These are phyloP conservation scores for Mimumesa dahlbomi DNA, from an alignment of 2,888 invertebrate genomes.

Conservation along the genomic window DNA sequence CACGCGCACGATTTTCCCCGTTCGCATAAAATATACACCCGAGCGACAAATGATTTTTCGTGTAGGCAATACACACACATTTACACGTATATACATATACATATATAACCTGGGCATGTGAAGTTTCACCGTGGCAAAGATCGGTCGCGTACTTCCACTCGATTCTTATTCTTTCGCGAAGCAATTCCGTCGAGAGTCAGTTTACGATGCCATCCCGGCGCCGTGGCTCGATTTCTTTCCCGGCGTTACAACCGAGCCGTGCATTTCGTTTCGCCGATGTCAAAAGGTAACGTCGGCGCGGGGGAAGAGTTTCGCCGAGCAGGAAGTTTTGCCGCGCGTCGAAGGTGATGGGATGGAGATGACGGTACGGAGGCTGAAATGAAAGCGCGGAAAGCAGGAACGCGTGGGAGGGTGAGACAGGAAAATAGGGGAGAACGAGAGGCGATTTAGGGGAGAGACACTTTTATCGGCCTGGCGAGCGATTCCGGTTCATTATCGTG, in stretches of 20 bases:
- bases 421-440: not conserved
- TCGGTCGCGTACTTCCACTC: not conserved
- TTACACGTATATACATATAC: too few relatives aligned
- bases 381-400: slow-evolving; percentile 25
- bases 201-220: slow-evolving; percentile 36
- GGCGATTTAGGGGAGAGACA: not conserved
- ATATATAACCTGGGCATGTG: not conserved
- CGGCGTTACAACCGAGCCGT: slow-evolving; percentile 37
- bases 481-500: too few relatives aligned
- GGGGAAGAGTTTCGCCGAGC: slow-evolving; percentile 31
- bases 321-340: not conserved
- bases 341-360: slow-evolving; percentile 32
- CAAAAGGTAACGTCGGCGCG: slow-evolving; percentile 48
- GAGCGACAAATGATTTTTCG: slow-evolving; percentile 25
- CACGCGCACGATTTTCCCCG: not conserved
- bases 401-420: not conserved
- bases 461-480: too few relatives aligned
- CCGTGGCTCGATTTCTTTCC: slow-evolving; percentile 27
- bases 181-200: slow-evolving; percentile 33
- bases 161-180: slow-evolving; percentile 24
- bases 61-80: not conserved
- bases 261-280: slow-evolving; percentile 51
- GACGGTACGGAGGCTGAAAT: slow-evolving; percentile 34
- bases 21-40: slow-evolving; percentile 11
- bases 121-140: slow-evolving; percentile 5